Percentiles rank a stretch among this genome's conserved stretches.
These are phyloP conservation scores for Pelvicachromis taeniatus DNA, from an alignment of 2,113 vertebrate genomes.

Conservation along the genomic window DNA sequence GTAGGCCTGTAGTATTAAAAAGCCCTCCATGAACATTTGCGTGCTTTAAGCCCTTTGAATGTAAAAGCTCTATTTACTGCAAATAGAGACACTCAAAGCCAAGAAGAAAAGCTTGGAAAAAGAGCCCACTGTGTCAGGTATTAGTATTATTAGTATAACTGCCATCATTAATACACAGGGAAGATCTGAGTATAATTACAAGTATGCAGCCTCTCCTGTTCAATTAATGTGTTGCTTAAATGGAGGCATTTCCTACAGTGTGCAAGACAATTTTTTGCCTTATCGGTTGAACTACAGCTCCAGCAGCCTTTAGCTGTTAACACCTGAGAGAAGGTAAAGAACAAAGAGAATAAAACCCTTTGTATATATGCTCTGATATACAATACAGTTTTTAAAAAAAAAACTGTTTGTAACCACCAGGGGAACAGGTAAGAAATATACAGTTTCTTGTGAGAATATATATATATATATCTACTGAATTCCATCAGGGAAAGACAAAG, in stretches of 20 bases:
- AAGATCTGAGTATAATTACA: neutral
- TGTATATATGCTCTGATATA: too few relatives aligned
- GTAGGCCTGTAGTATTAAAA: neutral
- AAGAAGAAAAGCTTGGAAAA: neutral
- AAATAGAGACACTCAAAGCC: neutral
- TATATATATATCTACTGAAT: neutral
- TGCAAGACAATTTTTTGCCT: neutral
- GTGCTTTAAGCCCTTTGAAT: neutral
- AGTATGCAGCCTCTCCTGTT: neutral
- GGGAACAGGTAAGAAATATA: neutral
- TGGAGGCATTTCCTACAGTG: neutral
- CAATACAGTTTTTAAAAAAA: neutral
- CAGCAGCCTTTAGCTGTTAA: neutral
- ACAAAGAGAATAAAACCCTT: neutral
- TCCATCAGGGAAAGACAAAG: neutral
- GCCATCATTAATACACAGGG: neutral
- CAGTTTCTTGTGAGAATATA: neutral
- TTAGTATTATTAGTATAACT: neutral
- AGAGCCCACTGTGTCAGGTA: fast-evolving
- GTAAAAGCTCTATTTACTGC: neutral
- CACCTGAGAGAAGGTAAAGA: neutral
- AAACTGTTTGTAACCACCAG: neutral
- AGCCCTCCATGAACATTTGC: neutral
- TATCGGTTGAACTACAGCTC: neutral
- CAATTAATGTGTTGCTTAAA: neutral